Conservation (phyloP, 1,140 invertebrate genomes). For the Euglossa dilemma region DNA sequence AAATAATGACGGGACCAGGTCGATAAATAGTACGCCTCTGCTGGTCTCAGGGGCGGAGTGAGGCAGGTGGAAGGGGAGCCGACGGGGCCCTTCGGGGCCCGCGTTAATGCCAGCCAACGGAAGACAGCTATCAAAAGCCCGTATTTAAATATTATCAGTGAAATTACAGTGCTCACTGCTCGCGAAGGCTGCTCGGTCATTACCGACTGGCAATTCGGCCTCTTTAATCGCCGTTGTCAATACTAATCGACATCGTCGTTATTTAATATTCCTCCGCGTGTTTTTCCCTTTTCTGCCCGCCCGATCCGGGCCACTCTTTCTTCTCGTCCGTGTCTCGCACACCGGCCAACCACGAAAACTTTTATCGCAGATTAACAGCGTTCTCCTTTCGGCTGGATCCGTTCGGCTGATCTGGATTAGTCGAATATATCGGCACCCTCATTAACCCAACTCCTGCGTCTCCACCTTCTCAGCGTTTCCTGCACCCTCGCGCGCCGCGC, state of each 20-base stretch:
- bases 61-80: constrained; percentile 23
- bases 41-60: constrained; percentile 56
- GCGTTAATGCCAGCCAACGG: constrained; percentile 69
- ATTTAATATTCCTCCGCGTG: constrained; percentile 75
- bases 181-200: constrained; percentile 62
- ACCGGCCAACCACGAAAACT: not conserved
- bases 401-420: too few relatives aligned
- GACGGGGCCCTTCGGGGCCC: constrained; percentile 49
- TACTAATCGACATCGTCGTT: constrained; percentile 78
- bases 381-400: not conserved
- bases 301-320: too few relatives aligned
- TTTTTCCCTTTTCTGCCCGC: constrained; percentile 15
- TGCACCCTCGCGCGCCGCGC: too few relatives aligned
- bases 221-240: constrained; percentile 79
- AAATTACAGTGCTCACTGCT: constrained; percentile 77
- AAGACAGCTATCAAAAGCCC: constrained; percentile 78
- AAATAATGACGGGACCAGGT: constrained; percentile 79
- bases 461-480: too few relatives aligned
- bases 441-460: not conserved
- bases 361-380: not conserved
- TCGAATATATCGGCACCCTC: not conserved
- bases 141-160: constrained; percentile 82
- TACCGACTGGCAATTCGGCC: constrained; percentile 70
- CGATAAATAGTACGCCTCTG: constrained; percentile 77
- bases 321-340: not conserved